Evolutionary conservation across 2,113 vertebrate genomes (phyloP).

Genomic region (Naja naja): DNA sequence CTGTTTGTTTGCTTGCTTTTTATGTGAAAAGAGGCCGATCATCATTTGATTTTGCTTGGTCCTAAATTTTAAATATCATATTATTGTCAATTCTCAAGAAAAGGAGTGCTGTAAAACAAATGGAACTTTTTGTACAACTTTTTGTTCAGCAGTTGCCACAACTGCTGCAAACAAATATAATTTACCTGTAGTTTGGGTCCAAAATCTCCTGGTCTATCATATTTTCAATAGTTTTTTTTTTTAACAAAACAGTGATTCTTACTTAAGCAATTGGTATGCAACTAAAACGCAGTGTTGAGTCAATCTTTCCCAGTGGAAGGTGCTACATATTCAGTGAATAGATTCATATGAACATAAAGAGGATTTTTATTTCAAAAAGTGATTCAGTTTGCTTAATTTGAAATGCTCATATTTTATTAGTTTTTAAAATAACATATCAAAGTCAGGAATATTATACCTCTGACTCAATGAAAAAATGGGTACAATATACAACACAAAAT

Average conservation of each 20-base stretch:
- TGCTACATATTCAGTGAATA: constrained; percentile 14
- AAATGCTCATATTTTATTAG: constrained; percentile 28
- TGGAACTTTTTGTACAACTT: not conserved
- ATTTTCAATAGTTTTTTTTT: not conserved
- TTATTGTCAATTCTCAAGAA: not conserved
- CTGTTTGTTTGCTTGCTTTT: not conserved
- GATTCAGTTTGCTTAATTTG: constrained; percentile 3
- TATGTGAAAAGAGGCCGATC: not conserved
- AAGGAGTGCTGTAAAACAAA: not conserved
- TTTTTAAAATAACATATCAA: constrained; percentile 6
- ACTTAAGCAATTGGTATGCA: not conserved
- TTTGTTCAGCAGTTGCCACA: too few relatives aligned
- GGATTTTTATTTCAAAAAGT: constrained; percentile 36
- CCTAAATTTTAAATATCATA: not conserved
- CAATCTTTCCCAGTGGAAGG: constrained; percentile 26
- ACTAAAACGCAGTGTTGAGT: constrained; percentile 18
- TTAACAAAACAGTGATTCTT: constrained; percentile 3
- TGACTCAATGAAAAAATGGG: constrained; percentile 30
- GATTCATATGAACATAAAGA: not conserved
- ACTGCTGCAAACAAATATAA: not conserved
- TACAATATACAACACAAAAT: constrained; percentile 31
- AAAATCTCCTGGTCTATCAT: constrained; percentile 9
- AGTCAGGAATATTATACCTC: constrained; percentile 18
- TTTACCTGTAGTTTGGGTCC: constrained; percentile 27
- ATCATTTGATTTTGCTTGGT: not conserved